These are phyloP conservation scores for Corydoras maculifer DNA, from an alignment of 2,113 vertebrate species.

Conservation along the genomic window DNA sequence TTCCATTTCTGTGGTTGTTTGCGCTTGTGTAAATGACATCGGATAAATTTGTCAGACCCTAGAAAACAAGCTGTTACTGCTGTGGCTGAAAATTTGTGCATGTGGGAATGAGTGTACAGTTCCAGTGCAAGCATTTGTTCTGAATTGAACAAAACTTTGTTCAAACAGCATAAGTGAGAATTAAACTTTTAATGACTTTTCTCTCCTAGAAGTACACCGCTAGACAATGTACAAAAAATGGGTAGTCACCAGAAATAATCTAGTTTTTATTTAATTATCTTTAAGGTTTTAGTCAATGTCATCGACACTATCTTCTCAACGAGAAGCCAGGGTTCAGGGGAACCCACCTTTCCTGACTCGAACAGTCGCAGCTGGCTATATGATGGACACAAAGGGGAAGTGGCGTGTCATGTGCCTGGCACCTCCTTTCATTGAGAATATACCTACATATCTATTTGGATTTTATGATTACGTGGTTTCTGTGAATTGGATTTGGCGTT, in stretches of 20 bases:
- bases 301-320: too few species aligned
- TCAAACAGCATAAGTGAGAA: neutral
- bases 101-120: neutral
- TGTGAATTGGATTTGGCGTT: too few species aligned
- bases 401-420: too few species aligned
- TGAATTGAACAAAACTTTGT: neutral
- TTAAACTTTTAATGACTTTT: neutral
- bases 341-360: too few species aligned
- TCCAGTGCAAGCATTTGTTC: neutral
- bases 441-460: too few species aligned
- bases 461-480: too few species aligned
- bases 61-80: neutral
- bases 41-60: neutral
- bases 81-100: neutral
- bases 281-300: too few species aligned
- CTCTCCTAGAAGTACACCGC: neutral
- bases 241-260: neutral
- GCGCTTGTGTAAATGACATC: neutral
- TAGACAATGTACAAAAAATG: neutral
- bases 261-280: neutral
- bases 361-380: too few species aligned
- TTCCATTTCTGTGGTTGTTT: neutral
- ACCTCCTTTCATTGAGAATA: too few species aligned
- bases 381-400: too few species aligned
- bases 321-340: too few species aligned